Percentiles rank a stretch among this genome's conserved stretches.
Conservation (phyloP, 1,140 invertebrate species). For the Pachypeltis micranthus region DNA sequence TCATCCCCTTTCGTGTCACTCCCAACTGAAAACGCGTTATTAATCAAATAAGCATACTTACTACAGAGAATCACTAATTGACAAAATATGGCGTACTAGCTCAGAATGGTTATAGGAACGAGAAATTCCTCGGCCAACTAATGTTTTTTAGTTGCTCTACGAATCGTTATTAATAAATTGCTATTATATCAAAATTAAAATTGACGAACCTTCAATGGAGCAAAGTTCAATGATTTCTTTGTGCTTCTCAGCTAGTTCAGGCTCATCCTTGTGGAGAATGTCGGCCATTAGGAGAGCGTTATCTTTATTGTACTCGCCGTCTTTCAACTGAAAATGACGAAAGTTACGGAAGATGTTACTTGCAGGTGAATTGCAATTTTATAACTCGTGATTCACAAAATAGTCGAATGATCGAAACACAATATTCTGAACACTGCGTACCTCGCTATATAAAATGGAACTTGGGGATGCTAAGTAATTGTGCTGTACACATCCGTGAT, state of each 20-base stretch:
- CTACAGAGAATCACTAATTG: neutral
- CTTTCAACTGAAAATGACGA: conserved; percentile 14
- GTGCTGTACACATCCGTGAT: neutral
- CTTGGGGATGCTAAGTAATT: neutral
- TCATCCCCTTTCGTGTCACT: conserved; percentile 3
- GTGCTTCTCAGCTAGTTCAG: conserved; percentile 11
- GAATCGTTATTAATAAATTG: neutral
- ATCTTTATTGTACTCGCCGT: conserved; percentile 16
- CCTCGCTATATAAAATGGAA: neutral
- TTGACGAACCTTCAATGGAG: neutral
- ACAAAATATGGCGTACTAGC: neutral
- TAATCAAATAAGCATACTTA: neutral
- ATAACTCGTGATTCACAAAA: neutral
- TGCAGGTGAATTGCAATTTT: neutral
- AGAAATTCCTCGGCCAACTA: neutral
- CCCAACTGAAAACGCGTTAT: neutral
- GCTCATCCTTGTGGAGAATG: conserved; percentile 17
- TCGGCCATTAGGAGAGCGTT: conserved; percentile 17
- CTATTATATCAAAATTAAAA: neutral
- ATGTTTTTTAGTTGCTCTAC: neutral
- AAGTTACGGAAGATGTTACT: neutral
- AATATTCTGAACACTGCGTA: neutral
- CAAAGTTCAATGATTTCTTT: conserved; percentile 14
- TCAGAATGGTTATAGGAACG: no score
- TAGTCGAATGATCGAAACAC: neutral